Base-by-base conservation (phyloP, 2,888 invertebrate genomes). In the Stictocephala bisonia region DNA sequence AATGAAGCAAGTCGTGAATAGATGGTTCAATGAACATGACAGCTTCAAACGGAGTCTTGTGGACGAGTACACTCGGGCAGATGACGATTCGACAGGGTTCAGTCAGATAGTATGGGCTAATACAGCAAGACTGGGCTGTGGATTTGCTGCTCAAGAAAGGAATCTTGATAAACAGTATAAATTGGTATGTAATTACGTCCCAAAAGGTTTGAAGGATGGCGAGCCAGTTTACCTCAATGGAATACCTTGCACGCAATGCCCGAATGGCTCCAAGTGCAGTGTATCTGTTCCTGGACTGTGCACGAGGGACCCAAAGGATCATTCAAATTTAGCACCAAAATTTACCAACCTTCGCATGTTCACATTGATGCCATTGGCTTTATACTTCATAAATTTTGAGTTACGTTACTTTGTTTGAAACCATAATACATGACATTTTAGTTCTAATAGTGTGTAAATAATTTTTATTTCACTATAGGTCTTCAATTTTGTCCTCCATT, bases 121-220 rank as follows among this genome's bases (percentile, higher is more conserved):
- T 9, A 51, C 71, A 7, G 31, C 18, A 15, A 58, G 53, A 18
- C 20, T 74, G 27, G 74, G 74, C 7, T 74, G 74, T 22, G 71
- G 50, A 1, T 15, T 53, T 26, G 48, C 40, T 6, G 24, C 22
- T 4, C n/a, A 4, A 7, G 40, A 60, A 11, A 27, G 41, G 20
- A 1, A n/a, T 11, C 22, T 6, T 3, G 40, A 2, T 6, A 24
- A 4, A n/a, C 58, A 41, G 18, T 26, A n/a, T 9, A 15, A 27
- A 18, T 64, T 74, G 15, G 58, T 72, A 4, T 74, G 74, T 67
- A 72, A 74, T 40, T 74, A 74, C 50, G 71, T 68, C 1, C 58
- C 68, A 9, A 41, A 29, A 1, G 74, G 74, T 2, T 71, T 71
- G 27, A 6, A 50, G 0, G 0, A 31, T 0, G 27, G 27, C 11